Base-by-base conservation (phyloP, 2,797 vertebrate species). In the Aldrovandia affinis region DNA sequence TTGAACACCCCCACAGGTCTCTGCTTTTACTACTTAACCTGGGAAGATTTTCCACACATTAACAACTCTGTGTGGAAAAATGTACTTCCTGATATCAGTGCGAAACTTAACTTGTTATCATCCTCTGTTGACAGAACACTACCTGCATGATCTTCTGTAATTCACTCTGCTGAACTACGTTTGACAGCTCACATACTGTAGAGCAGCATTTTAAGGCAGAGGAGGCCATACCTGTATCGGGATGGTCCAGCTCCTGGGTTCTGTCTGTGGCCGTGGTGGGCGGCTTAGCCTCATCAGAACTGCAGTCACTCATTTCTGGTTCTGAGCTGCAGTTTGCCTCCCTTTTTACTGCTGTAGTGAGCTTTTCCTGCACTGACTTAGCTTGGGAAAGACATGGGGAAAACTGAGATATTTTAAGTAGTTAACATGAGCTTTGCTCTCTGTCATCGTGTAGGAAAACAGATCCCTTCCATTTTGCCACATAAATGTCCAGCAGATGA, bases 331-430 rank as follows among this genome's bases (percentile, higher is more conserved):
- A 87, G 22, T 84, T 88, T 9, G 86, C 80, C 86, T 90, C 88
- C 1, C 91, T 91, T 85, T 91, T 89, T 82, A 93, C 90, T 57
- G 93, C 93, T 52, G 94, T 95, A 12, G 91, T 92, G 83, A 94
- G 92, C 91, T 96, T 96, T 88, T 96, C 94, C 92, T 96, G 96
- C 82, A 95, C 95, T 92, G 94, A 96, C 93, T 95, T 95, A 91
- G 92, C 96, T 96, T 87, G 81, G 83, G 85, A 84, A 80, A 88
- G 61, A 83, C 81, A 75, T 89, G 12, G 88, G 59, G 88, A 85
- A 79, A 59, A 87, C 25, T 89, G 78, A 88, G 55, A 88, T 22
- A 88, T 14, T 86, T 25, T 59, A 36, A 33, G 86, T 22, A 88
- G 65, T 80, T 65, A 81, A 78, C n/a, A 55, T 79, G 9, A 80